phyloP scores from a whole-genome alignment of 2,888 invertebrate species.

The Melanargia galathea region DNA sequence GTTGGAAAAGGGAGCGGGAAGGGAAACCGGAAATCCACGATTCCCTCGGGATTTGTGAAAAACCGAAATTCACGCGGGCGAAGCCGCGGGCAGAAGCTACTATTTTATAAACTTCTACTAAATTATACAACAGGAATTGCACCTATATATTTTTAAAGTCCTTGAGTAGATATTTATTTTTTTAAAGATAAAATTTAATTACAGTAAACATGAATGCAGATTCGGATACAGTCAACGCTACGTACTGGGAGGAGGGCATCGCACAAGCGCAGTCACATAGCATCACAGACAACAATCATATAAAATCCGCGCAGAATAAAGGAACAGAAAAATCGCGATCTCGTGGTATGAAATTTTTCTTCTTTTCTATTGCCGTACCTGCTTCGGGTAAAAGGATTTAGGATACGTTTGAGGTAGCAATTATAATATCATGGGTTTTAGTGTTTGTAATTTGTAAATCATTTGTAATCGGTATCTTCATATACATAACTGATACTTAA shows the following conservation, averaged over 20 bases:
- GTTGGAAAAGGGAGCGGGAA: no score
- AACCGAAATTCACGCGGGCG: no score
- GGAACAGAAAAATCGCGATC: slow-evolving; percentile 29
- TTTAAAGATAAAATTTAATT: no score
- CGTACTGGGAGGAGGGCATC: slow-evolving; percentile 56
- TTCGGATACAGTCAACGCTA: slow-evolving; percentile 51
- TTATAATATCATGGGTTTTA: background rate
- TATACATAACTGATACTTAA: background rate
- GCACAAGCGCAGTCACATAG: slow-evolving; percentile 49
- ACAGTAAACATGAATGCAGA: slow-evolving; percentile 58
- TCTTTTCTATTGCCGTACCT: background rate
- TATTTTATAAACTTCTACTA: no score
- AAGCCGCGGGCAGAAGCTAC: no score
- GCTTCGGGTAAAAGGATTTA: background rate
- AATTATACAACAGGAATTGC: no score
- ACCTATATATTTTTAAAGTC: no score
- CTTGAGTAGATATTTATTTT: no score
- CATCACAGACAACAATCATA: slow-evolving; percentile 35
- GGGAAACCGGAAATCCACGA: no score
- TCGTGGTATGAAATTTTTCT: slow-evolving; percentile 29
- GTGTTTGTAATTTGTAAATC: slow-evolving; percentile 1
- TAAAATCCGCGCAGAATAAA: slow-evolving; percentile 35
- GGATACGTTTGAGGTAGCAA: background rate
- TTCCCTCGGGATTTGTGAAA: no score
- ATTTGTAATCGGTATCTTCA: background rate